Evolutionary conservation across 2,888 invertebrate genomes (phyloP), one percentile per base, ranked within the genome.

Genomic region (Acronicta psi): DNA sequence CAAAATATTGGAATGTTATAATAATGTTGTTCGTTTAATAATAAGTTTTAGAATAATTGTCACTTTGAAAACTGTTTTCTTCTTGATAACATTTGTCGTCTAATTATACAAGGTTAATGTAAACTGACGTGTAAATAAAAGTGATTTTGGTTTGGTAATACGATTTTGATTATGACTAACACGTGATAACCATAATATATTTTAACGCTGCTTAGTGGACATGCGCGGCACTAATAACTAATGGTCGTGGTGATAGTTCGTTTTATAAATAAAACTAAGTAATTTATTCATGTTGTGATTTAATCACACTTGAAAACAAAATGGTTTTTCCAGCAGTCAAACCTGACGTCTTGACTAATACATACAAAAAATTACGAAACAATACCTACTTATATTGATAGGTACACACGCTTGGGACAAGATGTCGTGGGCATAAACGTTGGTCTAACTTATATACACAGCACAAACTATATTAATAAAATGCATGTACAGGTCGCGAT

Each of bases 1-100:
- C 92, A 92, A 93, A 93, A 90, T 93, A 93, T 93, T 91, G 91
- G 92, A 91, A 92, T 91, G 93, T 93, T 93, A 92, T 91, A 81
- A 87, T 91, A 91, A 91, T 91, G 90, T 93, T 93, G 92, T 92
- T 93, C 89, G 82, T 84, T 82, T 92, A 90, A 89, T 89, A 80
- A 68, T 92, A 91, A 90, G 91, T 92, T 93, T 92, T 93, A 92
- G 92, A 92, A 81, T 93, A 92, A 91, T 90, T 87, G 61, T 85
- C 86, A 83, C 87, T 92, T 92, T 90, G 87, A 91, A 88, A 85
- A 84, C 84, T 88, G 89, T 90, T 92, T 80, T 77, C 75, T 76
- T 85, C 86, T 86, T 90, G 84, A 90, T 92, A 89, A 87, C 85
- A 83, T 89, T 91, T 91, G 92, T 92, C 90, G 77, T 87, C 85